phyloP scores from a whole-genome alignment of 2,888 invertebrate genomes.

The Psococerastis gibbosa region DNA sequence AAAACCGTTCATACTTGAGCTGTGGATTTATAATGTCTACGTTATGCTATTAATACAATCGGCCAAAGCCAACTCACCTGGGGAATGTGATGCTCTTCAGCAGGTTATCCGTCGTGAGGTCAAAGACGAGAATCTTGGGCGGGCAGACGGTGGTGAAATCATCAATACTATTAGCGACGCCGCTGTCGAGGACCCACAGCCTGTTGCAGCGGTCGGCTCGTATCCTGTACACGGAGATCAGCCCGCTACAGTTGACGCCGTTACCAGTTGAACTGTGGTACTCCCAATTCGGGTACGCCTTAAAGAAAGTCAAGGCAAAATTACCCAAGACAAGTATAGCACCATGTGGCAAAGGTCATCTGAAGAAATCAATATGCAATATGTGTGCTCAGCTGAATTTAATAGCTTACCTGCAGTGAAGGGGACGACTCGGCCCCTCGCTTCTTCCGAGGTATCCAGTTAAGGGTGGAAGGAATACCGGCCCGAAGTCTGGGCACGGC shows the following conservation, averaged over 20 bases:
- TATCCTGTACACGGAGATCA: constrained; percentile 61
- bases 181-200: constrained; percentile 66
- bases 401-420: constrained; percentile 34
- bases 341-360: not conserved
- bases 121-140: constrained; percentile 64
- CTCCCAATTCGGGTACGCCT: constrained; percentile 59
- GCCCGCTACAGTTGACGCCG: constrained; percentile 51
- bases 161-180: constrained; percentile 48
- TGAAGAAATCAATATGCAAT: constrained; percentile 3
- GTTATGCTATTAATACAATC: not conserved
- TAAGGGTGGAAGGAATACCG: constrained; percentile 59
- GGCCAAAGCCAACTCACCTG: constrained; percentile 31
- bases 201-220: constrained; percentile 63
- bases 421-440: constrained; percentile 41
- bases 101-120: constrained; percentile 49
- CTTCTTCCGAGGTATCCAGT: constrained; percentile 40
- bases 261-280: constrained; percentile 40
- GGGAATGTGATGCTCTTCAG: constrained; percentile 56
- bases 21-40: not conserved
- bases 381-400: constrained; percentile 11
- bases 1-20: too few species aligned
- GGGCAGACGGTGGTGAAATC: constrained; percentile 48
- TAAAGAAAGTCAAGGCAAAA: constrained; percentile 11
- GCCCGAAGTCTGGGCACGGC: constrained; percentile 52
- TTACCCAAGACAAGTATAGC: too few species aligned